phyloP scores from a whole-genome alignment of 2,888 invertebrate species.

The Caenorhabditis uteleia region DNA sequence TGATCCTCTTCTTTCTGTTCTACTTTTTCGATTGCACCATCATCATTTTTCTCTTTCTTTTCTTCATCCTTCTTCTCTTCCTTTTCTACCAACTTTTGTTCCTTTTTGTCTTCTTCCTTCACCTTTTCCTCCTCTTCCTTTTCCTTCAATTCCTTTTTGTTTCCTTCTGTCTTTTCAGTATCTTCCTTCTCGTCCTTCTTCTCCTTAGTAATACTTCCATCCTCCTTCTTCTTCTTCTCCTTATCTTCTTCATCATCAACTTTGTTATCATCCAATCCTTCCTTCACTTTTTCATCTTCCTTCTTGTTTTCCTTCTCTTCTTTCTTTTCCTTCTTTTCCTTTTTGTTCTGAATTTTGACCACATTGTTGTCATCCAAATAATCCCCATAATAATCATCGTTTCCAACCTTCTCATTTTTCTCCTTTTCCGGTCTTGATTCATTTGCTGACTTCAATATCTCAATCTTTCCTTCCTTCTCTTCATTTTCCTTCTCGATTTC shows the following conservation, averaged over 20 bases:
- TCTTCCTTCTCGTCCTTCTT: background rate
- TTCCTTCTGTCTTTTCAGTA: background rate
- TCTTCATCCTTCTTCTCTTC: slow-evolving; percentile 3
- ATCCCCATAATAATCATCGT: slow-evolving; percentile 43
- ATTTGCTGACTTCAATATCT: slow-evolving; percentile 25
- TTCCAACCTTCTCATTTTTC: slow-evolving; percentile 31
- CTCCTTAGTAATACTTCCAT: background rate
- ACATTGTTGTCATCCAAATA: slow-evolving; percentile 42
- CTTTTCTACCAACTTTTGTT: background rate
- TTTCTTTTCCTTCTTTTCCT: slow-evolving; percentile 15
- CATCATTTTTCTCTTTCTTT: slow-evolving; percentile 8
- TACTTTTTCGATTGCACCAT: background rate
- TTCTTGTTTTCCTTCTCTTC: slow-evolving; percentile 2
- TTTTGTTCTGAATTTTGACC: slow-evolving; percentile 32
- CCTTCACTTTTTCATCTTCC: no score
- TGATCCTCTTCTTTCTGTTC: background rate
- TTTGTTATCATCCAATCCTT: background rate
- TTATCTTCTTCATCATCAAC: slow-evolving; percentile 1
- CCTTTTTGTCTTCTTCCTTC: background rate
- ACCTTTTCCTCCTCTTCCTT: background rate
- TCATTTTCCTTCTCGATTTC: slow-evolving; percentile 13
- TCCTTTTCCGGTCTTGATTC: slow-evolving; percentile 21
- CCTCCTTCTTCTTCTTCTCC: slow-evolving; percentile 1
- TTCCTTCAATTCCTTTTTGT: background rate
- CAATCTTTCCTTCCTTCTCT: slow-evolving; percentile 20